Conservation (phyloP, 2,113 vertebrate species). For the Choloepus hoffmanni region DNA sequence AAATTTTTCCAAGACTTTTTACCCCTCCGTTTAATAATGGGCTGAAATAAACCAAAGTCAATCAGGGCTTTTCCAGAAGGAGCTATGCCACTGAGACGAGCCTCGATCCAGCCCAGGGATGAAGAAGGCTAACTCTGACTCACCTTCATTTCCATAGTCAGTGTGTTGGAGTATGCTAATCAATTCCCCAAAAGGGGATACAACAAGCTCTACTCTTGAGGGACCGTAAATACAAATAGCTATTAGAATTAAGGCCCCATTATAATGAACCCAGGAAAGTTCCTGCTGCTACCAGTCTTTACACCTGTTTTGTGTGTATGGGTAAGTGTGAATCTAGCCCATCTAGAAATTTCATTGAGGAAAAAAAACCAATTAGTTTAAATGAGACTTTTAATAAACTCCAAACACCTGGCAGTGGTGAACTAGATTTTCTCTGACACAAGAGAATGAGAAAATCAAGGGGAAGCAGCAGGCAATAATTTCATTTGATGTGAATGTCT, state of each 20-base stretch:
- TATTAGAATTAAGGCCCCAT: neutral
- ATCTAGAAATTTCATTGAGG: slow-evolving; percentile 2
- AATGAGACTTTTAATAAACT: slow-evolving; percentile 44
- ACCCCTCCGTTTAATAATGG: neutral
- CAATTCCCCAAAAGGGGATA: neutral
- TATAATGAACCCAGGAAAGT: neutral
- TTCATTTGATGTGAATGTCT: neutral
- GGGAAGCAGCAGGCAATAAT: neutral
- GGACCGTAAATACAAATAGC: neutral
- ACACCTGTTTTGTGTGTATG: slow-evolving; percentile 28
- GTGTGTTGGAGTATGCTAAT: neutral
- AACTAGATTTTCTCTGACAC: slow-evolving; percentile 5
- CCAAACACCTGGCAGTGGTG: slow-evolving; percentile 37
- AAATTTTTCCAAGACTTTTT: neutral
- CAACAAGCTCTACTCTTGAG: neutral
- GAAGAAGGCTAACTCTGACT: neutral
- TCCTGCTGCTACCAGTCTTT: neutral
- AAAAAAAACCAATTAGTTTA: slow-evolving; percentile 51
- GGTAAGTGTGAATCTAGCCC: neutral
- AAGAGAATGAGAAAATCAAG: slow-evolving; percentile 54
- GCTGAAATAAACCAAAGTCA: neutral
- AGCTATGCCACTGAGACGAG: neutral
- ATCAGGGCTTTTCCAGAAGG: neutral
- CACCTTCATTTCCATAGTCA: neutral
- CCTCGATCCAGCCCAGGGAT: neutral